phyloP scores from a whole-genome alignment of 2,797 vertebrate genomes.

The Xenopus petersii region DNA sequence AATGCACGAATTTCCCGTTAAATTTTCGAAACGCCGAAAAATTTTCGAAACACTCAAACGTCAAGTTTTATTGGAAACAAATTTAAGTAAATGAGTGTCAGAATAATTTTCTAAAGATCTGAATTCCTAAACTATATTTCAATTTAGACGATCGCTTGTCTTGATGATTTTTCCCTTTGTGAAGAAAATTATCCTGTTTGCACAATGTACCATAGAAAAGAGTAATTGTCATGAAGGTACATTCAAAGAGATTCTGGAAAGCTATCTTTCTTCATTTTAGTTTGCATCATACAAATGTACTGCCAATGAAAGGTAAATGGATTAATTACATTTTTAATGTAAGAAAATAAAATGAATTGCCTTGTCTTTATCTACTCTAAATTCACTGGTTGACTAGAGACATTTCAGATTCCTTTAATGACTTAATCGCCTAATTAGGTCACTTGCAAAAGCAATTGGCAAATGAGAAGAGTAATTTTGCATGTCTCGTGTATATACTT shows the following conservation, averaged over 20 bases:
- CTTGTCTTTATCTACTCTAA: conserved; percentile 80
- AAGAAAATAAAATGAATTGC: conserved; percentile 57
- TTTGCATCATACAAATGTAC: conserved; percentile 72
- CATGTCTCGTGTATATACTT: conserved; percentile 72
- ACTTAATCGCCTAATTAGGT: conserved; percentile 95
- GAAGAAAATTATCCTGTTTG: conserved; percentile 61
- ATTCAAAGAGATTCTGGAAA: conserved; percentile 86
- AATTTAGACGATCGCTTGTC: conserved; percentile 54
- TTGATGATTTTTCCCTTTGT: conserved; percentile 66
- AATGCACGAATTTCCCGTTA: too few species aligned
- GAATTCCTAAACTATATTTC: conserved; percentile 53
- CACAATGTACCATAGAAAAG: conserved; percentile 68
- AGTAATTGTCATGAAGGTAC: conserved; percentile 78
- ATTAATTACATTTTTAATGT: conserved; percentile 87
- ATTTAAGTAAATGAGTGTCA: too few species aligned
- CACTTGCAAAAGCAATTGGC: conserved; percentile 77
- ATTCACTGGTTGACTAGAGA: conserved; percentile 74
- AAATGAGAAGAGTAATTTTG: conserved; percentile 78
- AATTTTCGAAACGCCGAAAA: too few species aligned
- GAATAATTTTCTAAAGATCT: conserved; percentile 54
- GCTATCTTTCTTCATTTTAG: conserved; percentile 75
- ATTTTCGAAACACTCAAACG: too few species aligned
- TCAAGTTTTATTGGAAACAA: too few species aligned
- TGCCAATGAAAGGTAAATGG: conserved; percentile 79
- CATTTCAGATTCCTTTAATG: conserved; percentile 87